Evolutionary conservation across 2,888 invertebrate genomes (phyloP).

Genomic region (Chorisops tibialis): DNA sequence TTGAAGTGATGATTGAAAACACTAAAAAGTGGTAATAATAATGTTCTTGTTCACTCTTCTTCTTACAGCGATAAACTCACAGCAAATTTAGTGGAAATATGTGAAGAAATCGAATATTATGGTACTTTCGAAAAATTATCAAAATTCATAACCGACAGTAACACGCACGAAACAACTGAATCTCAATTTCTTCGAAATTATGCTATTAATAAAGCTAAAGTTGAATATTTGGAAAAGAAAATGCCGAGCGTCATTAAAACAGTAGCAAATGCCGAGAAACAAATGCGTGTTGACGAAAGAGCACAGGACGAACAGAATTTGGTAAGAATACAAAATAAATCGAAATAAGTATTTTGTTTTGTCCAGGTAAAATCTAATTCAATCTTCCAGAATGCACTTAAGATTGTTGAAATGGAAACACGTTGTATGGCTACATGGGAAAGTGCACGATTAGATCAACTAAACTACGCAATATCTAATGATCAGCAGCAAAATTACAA

Average conservation of each 20-base stretch:
- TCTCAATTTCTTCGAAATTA: neutral
- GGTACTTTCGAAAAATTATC: slow-evolving; percentile 10
- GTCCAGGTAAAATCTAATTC: neutral
- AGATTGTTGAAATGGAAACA: neutral
- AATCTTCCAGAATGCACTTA: neutral
- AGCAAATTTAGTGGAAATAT: slow-evolving; percentile 6
- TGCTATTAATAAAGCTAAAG: slow-evolving; percentile 3
- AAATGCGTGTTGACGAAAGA: neutral
- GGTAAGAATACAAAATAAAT: neutral
- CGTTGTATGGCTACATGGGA: slow-evolving; percentile 5
- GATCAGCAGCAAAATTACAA: neutral
- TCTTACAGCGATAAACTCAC: slow-evolving; percentile 7
- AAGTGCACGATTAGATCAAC: neutral
- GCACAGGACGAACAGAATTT: neutral
- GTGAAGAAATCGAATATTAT: neutral
- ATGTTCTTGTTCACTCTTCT: neutral
- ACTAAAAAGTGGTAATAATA: no score
- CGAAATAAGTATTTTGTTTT: no score
- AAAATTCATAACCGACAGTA: neutral
- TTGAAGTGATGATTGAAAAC: no score
- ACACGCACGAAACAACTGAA: neutral
- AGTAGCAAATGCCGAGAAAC: neutral
- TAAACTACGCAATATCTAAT: neutral
- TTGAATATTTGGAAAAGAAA: slow-evolving; percentile 1
- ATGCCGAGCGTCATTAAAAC: neutral